Conservation (phyloP, 1,140 invertebrate species). For the Macrocentrus cingulum region DNA sequence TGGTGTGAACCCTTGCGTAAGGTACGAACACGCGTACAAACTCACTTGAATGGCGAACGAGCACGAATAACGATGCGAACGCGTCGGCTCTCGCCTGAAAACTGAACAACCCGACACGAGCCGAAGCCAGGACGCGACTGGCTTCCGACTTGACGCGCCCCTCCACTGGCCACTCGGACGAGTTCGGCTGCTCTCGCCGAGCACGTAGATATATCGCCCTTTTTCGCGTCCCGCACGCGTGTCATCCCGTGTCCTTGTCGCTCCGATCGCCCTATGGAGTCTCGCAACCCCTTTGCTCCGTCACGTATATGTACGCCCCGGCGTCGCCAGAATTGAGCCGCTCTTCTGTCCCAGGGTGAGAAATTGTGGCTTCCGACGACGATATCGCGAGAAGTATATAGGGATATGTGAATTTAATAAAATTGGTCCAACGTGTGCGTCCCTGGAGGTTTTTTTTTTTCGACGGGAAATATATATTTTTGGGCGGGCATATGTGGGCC, state of each 20-base stretch:
- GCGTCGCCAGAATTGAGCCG: neutral
- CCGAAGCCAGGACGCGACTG: slow-evolving; percentile 53
- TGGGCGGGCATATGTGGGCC: slow-evolving; percentile 9
- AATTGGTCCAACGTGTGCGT: neutral
- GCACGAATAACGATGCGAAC: slow-evolving; percentile 35
- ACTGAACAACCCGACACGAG: slow-evolving; percentile 50
- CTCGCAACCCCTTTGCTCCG: slow-evolving; percentile 22
- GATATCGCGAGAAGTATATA: slow-evolving; percentile 23
- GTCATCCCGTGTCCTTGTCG: neutral
- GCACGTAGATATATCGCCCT: slow-evolving; percentile 10
- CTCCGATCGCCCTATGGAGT: slow-evolving; percentile 6
- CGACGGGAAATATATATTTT: neutral
- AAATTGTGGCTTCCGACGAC: slow-evolving; percentile 26
- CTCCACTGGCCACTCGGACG: slow-evolving; percentile 26
- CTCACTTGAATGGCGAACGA: too few relatives aligned
- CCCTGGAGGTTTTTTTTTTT: neutral
- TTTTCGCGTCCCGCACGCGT: slow-evolving; percentile 21
- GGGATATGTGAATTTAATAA: slow-evolving; percentile 27
- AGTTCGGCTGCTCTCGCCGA: slow-evolving; percentile 5
- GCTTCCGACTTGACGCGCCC: slow-evolving; percentile 41
- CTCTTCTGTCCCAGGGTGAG: slow-evolving; percentile 22
- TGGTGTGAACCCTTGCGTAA: too few relatives aligned
- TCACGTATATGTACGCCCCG: slow-evolving; percentile 5
- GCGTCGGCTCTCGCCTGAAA: slow-evolving; percentile 47
- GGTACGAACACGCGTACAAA: too few relatives aligned